Conservation (phyloP, 64 coral and sea anemone species). For the Orbicella faveolata region DNA sequence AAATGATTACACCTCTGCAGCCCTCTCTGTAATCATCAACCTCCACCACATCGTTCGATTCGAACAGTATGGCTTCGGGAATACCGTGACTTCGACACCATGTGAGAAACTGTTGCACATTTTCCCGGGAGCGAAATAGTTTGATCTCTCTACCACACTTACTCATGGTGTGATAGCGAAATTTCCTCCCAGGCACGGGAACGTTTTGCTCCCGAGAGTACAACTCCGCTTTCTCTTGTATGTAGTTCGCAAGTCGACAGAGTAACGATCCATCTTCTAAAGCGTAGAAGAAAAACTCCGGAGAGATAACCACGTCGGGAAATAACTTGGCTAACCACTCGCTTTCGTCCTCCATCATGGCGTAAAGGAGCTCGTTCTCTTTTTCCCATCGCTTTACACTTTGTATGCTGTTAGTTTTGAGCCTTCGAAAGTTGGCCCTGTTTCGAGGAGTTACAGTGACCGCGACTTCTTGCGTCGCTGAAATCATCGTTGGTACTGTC, state of each 20-base stretch:
- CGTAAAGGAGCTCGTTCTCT: constrained; percentile 90
- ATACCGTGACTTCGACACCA: constrained; percentile 89
- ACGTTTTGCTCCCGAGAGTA: constrained; percentile 56
- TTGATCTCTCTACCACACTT: constrained; percentile 68
- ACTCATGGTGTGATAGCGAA: constrained; percentile 64
- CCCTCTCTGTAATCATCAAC: constrained; percentile 92
- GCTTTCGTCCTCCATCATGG: constrained; percentile 95
- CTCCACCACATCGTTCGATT: constrained; percentile 92
- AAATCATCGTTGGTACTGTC: not conserved
- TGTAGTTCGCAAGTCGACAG: constrained; percentile 89
- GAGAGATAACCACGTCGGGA: constrained; percentile 79
- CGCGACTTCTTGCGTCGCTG: not conserved
- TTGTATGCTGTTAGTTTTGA: constrained; percentile 93
- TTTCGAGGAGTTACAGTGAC: constrained; percentile 70
- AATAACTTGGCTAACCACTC: constrained; percentile 89
- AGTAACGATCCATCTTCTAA: constrained; percentile 88
- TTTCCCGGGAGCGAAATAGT: constrained; percentile 90
- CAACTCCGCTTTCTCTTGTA: constrained; percentile 74
- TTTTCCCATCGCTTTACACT: constrained; percentile 90
- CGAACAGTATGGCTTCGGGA: constrained; percentile 92
- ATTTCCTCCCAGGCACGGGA: constrained; percentile 86
- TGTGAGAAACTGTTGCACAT: constrained; percentile 91
- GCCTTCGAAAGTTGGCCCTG: constrained; percentile 87
- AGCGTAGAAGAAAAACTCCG: constrained; percentile 93
- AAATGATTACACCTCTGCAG: constrained; percentile 87